Conservation (phyloP, 2,797 vertebrate genomes). For the Mionectes olivaceus region DNA sequence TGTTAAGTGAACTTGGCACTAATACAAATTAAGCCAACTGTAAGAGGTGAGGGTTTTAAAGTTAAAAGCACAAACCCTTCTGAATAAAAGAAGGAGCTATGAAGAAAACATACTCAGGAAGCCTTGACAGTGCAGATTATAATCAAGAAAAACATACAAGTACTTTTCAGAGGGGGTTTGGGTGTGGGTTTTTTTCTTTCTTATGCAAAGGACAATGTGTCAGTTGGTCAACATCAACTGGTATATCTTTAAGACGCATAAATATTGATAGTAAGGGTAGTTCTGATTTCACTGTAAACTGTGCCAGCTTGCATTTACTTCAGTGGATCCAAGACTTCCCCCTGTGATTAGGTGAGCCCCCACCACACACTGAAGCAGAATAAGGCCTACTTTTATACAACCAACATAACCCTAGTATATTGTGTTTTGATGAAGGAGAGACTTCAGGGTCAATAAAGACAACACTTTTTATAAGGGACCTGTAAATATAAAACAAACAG, state of each 20-base stretch:
- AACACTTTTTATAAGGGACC: neutral
- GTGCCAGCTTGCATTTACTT: neutral
- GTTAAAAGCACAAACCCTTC: neutral
- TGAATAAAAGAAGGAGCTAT: neutral
- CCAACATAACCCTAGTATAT: too few species aligned
- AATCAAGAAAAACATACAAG: neutral
- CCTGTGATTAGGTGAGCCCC: neutral
- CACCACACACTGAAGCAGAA: accelerated
- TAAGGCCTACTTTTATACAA: neutral
- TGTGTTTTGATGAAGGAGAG: neutral
- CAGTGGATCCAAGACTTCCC: neutral
- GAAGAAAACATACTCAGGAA: neutral
- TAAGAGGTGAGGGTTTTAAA: neutral
- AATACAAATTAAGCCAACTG: neutral
- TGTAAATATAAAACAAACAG: neutral
- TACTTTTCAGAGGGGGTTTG: neutral
- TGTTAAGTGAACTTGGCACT: neutral
- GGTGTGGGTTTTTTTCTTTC: neutral
- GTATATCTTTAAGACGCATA: neutral
- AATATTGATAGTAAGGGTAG: neutral
- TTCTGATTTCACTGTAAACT: neutral
- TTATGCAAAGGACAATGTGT: neutral
- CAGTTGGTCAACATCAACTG: neutral
- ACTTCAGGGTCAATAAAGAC: neutral
- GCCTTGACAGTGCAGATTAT: neutral